Evolutionary conservation across 2,888 invertebrate species (phyloP), one percentile per base, ranked within the genome.

Genomic region (Erebia epiphron): DNA sequence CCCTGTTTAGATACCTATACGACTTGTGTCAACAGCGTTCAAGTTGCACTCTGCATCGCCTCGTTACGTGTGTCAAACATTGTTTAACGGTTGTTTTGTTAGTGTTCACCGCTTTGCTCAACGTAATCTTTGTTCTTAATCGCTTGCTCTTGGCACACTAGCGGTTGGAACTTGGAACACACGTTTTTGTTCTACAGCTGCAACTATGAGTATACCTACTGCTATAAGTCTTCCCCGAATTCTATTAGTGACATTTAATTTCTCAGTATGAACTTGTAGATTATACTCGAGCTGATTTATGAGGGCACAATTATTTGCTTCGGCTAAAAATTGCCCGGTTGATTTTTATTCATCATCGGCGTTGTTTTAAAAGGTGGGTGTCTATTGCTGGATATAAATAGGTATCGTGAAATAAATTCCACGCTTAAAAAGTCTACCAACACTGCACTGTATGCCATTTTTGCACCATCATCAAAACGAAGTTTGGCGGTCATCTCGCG

Each of bases 1-100:
- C 77, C 78, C 78, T 85, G 86, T 85, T 85, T 83, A 80, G 83
- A 81, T 76, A 80, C 80, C 81, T 79, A n/a, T n/a, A 78, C 80
- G 79, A n/a, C 41, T 79, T 77, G 82, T 83, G 87, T 87, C 86
- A 87, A 92, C 90, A 90, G 74, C 79, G 83, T 82, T 79, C 82
- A 82, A 82, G 82, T 82, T 82, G 85, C 83, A 85, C 84, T 85
- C 83, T 84, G 82, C 86, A 85, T 83, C 86, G 86, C 83, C 86
- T 86, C 83, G 88, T 86, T 88, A 86, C 87, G 85, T 86, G 85
- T 86, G 87, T 86, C 86, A 86, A 86, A 88, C 88, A 89, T 86
- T 90, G 86, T 90, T 89, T 85, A 86, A 80, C 80, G 80, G 81
- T 82, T 83, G 84, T 87, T 86, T 84, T 83, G 86, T 85, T 86